Evolutionary conservation across 2,797 vertebrate species (phyloP).

Genomic region (Otus scops): DNA sequence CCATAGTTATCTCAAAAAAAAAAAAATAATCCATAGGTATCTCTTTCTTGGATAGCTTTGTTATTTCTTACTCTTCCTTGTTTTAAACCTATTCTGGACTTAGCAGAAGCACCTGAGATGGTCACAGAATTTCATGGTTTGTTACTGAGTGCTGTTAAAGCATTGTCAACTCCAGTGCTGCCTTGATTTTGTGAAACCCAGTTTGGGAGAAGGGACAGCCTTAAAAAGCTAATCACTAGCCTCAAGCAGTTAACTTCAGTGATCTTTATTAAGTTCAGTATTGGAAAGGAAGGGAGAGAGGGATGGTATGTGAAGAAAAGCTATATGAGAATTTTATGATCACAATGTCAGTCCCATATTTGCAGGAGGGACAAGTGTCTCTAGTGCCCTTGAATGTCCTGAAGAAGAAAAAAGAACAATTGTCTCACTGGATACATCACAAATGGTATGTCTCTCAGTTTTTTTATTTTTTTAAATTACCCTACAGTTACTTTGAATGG

Average conservation of each 20-base stretch:
- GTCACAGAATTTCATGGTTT: not conserved
- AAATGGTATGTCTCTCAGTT: conserved; percentile 85
- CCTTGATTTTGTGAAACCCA: not conserved
- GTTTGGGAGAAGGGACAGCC: not conserved
- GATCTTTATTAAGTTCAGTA: not conserved
- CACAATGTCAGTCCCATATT: not conserved
- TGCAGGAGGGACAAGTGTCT: conserved; percentile 95
- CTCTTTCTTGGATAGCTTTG: not conserved
- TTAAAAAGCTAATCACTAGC: not conserved
- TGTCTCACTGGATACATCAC: conserved; percentile 94
- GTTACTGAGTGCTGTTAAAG: not conserved
- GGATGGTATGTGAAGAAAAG: not conserved
- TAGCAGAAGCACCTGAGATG: not conserved
- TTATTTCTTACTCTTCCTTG: not conserved
- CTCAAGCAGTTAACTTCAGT: not conserved
- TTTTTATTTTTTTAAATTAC: not conserved
- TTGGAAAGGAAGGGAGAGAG: not conserved
- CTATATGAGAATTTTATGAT: not conserved
- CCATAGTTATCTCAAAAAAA: not conserved
- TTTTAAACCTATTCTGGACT: not conserved
- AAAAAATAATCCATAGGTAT: not conserved
- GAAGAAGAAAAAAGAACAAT: conserved; percentile 92
- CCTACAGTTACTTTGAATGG: not conserved
- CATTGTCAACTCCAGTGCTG: not conserved
- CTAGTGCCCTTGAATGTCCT: conserved; percentile 93